A percentile compares a stretch with the other conserved stretches of the same genome.
phyloP scores from a whole-genome alignment of 2,888 invertebrate genomes.

The Noctuana brunneofusca region DNA sequence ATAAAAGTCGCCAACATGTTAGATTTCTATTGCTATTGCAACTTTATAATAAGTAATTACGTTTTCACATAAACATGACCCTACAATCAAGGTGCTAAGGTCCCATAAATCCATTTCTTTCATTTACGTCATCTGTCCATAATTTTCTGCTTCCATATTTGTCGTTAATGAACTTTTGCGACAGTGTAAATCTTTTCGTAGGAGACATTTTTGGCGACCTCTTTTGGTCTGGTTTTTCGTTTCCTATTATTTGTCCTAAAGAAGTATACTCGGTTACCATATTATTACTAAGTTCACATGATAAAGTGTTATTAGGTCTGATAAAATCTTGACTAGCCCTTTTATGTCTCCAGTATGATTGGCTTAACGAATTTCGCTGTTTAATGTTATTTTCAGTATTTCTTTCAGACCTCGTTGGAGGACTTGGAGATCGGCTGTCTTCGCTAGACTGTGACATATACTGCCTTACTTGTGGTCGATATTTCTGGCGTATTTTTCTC shows the following conservation, averaged over 20 bases:
- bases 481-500: slow-evolving; percentile 85
- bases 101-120: too few species aligned
- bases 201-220: slow-evolving; percentile 69
- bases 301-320: slow-evolving; percentile 49
- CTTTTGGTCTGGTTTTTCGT: slow-evolving; percentile 59
- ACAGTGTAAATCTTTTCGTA: slow-evolving; percentile 69
- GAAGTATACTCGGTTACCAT: slow-evolving; percentile 79
- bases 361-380: slow-evolving; percentile 74
- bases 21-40: too few species aligned
- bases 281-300: slow-evolving; percentile 57
- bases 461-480: slow-evolving; percentile 82
- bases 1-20: too few species aligned
- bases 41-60: too few species aligned
- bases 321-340: slow-evolving; percentile 70
- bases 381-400: slow-evolving; percentile 65
- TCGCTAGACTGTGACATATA: slow-evolving; percentile 84
- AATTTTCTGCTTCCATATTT: slow-evolving; percentile 79
- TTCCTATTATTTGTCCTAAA: slow-evolving; percentile 71
- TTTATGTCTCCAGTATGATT: slow-evolving; percentile 79
- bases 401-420: slow-evolving; percentile 68
- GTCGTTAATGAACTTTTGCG: slow-evolving; percentile 80
- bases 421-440: slow-evolving; percentile 84
- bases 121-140: slow-evolving; percentile 70
- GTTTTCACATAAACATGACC: too few species aligned
- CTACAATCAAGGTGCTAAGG: too few species aligned